Evolutionary conservation across 2,113 vertebrate genomes (phyloP).

Genomic region (Salminus brasiliensis): DNA sequence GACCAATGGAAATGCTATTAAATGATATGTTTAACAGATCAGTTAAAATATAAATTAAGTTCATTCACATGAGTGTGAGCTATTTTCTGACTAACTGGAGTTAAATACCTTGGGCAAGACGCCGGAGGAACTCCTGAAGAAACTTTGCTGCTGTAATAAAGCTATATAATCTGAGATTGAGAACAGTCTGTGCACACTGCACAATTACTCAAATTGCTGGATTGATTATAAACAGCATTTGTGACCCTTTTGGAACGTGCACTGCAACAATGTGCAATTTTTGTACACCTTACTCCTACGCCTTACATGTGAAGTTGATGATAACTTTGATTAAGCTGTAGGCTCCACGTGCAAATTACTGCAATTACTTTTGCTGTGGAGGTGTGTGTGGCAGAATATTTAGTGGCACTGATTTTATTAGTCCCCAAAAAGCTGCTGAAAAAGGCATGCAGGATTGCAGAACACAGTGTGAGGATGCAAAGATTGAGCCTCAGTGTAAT

Average conservation of each 20-base stretch:
- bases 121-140: not conserved
- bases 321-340: slow-evolving; percentile 14
- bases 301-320: not conserved
- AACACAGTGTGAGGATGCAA: no score
- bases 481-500: not conserved
- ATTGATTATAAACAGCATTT: slow-evolving; percentile 11
- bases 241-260: slow-evolving; percentile 2
- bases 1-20: no score
- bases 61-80: no score
- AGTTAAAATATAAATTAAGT: no score
- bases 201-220: not conserved
- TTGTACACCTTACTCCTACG: not conserved
- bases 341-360: not conserved
- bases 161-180: not conserved
- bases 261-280: not conserved
- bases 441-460: slow-evolving; percentile 22
- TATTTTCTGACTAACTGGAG: no score
- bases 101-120: not conserved
- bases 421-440: slow-evolving; percentile 10
- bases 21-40: no score
- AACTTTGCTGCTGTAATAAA: not conserved
- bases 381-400: slow-evolving; percentile 13
- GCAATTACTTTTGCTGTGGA: slow-evolving; percentile 35
- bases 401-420: slow-evolving; percentile 25
- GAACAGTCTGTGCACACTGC: not conserved